These are phyloP conservation scores for Sorex fumeus DNA, from an alignment of 2,113 vertebrate genomes.

Conservation along the genomic window DNA sequence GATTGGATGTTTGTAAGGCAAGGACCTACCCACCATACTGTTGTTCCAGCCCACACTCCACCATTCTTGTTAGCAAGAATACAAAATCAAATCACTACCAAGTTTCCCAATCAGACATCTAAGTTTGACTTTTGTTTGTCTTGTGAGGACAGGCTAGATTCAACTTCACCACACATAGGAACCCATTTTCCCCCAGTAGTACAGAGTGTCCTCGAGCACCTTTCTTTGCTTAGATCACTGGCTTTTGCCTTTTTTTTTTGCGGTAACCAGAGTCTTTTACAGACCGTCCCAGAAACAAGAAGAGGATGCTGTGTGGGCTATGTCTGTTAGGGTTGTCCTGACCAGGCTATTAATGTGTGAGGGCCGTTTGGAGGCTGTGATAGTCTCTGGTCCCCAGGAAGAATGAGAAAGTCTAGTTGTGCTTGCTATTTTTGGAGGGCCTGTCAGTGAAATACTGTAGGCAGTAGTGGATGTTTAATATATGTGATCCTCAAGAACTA, in stretches of 20 bases:
- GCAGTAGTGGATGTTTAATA: not conserved
- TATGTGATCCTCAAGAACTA: not conserved
- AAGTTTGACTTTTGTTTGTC: not conserved
- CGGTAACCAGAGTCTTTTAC: not conserved
- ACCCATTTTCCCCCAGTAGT: not conserved
- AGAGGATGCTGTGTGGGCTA: not conserved
- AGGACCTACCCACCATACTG: too few species aligned
- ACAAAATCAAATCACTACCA: not conserved
- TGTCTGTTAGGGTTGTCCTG: slow-evolving; percentile 17
- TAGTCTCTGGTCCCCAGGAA: not conserved
- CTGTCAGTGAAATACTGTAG: not conserved
- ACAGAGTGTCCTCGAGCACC: not conserved
- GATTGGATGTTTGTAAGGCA: too few species aligned
- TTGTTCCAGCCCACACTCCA: not conserved
- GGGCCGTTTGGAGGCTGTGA: not conserved
- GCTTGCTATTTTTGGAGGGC: not conserved
- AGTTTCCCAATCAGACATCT: not conserved
- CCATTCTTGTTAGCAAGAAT: not conserved
- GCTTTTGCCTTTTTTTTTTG: not conserved
- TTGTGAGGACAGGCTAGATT: not conserved
- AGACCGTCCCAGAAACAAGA: slow-evolving; percentile 17
- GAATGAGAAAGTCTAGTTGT: not conserved
- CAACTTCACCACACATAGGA: slow-evolving; percentile 8
- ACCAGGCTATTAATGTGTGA: not conserved
- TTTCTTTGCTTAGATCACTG: not conserved